Conservation (phyloP, 2,888 invertebrate genomes). For the Portevinia maculata region DNA sequence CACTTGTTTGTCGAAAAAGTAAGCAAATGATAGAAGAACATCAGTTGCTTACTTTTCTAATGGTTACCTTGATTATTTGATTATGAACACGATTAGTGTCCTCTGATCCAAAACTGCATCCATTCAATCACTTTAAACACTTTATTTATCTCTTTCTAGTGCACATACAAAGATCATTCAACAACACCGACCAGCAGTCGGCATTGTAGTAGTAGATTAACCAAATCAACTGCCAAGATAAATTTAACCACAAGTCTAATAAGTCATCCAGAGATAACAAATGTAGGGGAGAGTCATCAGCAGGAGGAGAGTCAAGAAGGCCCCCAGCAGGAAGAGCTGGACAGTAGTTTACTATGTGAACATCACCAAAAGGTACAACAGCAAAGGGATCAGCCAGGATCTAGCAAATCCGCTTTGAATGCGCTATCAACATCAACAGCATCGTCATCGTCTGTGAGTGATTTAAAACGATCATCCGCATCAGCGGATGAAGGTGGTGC, state of each 20-base stretch:
- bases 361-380: conserved; percentile 62
- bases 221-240: conserved; percentile 82
- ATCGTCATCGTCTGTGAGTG: conserved; percentile 38
- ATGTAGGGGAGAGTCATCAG: not conserved
- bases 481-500: conserved; percentile 26
- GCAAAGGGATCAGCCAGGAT: conserved; percentile 39
- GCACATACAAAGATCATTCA: conserved; percentile 80
- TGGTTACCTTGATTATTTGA: too few species aligned
- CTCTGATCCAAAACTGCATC: not conserved
- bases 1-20: too few species aligned
- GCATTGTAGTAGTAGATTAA: conserved; percentile 80
- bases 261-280: conserved; percentile 75
- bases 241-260: conserved; percentile 81
- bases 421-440: conserved; percentile 42
- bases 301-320: conserved; percentile 18
- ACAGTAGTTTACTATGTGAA: conserved; percentile 36
- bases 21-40: too few species aligned
- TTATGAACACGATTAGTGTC: too few species aligned
- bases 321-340: conserved; percentile 22
- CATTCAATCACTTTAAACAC: not conserved
- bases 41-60: too few species aligned
- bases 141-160: conserved; percentile 71
- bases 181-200: conserved; percentile 82
- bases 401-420: conserved; percentile 39
- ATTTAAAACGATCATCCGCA: conserved; percentile 10